Evolutionary conservation across 1,140 invertebrate species (phyloP), one percentile per base, ranked within the genome.

Genomic region (Neuroterus valhalla): DNA sequence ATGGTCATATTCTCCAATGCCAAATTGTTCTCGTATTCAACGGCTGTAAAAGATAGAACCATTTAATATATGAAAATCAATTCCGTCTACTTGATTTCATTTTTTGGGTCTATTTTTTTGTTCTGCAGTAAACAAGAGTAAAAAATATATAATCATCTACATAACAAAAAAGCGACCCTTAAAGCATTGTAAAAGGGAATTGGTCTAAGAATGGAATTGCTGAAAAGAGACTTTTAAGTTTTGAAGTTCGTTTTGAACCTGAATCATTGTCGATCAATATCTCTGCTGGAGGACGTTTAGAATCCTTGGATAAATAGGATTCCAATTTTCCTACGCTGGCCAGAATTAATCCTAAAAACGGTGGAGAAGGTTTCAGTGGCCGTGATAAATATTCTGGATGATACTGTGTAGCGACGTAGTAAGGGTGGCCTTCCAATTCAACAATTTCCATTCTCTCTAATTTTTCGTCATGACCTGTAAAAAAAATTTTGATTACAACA

Each of bases 321-420:
- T 93, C 91, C 21, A 98, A 89, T 87, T 95, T 95, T 17, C 94
- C 94, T 71, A 94, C 93, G 1, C 97, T 94, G 12, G 97, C 96
- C 67, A 99, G 91, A 78, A 99, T 94, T 2, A 99, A 91, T 69
- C 99, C 99, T 71, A 99, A 90, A 86, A 99, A 99, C 4, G 98
- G 97, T 3, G 98, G 96, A 43, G 97, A 98, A 0, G 98, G 98
- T 77, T 95, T 95, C 68, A 99, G 89, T 0, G 98, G 98, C 1
- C 98, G 92, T 1, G 97, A 98, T 66, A 99, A 91, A 89, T 99
- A 99, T 88, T 99, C 98, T 0, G 98, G 98, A 90, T 99, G 98
- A 88, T 96, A 99, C 89, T 99, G 99, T 0, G 98, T 97, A 0
- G 95, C 96, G 12, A 99, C 96, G 90, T 96, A 99, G 87, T 96